Evolutionary conservation across 2,888 invertebrate species (phyloP), one percentile per base, ranked within the genome.

Genomic region (Lamellibrachia satsuma): DNA sequence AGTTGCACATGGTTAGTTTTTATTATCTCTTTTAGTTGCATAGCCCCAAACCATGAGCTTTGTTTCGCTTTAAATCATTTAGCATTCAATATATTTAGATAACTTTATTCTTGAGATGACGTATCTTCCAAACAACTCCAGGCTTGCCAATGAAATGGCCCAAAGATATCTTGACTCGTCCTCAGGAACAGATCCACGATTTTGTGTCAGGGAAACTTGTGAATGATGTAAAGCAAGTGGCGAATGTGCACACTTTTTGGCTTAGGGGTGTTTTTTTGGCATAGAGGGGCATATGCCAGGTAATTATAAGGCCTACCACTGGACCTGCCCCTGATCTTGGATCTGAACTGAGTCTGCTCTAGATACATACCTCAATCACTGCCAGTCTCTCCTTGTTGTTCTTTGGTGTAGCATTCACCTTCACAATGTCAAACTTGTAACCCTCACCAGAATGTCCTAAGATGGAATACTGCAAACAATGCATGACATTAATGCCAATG

Each of bases 361-460:
- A 4, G 15, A 22, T 75, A 75, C 22, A 2, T 75, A 97, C 97
- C 96, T 97, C 97, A 93, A 98, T 97, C 51, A 98, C 97, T 96
- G 98, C 97, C 93, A 99, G 96, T 94, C 99, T 97, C 95, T 98
- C 97, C 95, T 98, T 99, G 96, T 99, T 98, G 95, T 99, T 98
- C 93, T 97, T 97, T 0, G 99, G 99, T 8, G 98, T 98, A 39
- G 97, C 97, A 92, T 98, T 96, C 39, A 95, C 94, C 75, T 94
- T 95, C 0, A 97, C 96, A 93, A 97, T 95, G 90, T 97, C 97
- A 52, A 99, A 97, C 92, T 98, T 97, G 95, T 97, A 97, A 27
- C 98, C 98, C 95, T 99, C 99, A 0, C 99, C 99, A 0, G 99
- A 99, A 96, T 99, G 99, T 0, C 98, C 99, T 94, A 98, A 97